Conservation (phyloP, 37 sponge, comb jelly and placozoan species). For the Hormiphora californensis region DNA sequence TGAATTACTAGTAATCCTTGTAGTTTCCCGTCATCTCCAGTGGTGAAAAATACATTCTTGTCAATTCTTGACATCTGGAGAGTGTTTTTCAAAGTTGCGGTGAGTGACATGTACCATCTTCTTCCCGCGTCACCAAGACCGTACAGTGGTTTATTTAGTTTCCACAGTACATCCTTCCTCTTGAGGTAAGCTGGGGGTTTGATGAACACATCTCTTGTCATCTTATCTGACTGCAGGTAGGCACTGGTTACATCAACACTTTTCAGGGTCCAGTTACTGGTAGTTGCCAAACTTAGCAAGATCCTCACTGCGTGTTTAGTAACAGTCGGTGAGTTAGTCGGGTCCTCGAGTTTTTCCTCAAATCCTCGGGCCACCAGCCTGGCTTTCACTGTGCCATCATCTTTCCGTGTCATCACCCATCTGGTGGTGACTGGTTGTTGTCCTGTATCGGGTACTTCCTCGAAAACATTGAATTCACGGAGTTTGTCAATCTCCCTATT, state of each 20-base stretch:
- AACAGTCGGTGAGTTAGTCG: not conserved
- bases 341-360: not conserved
- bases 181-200: conserved; percentile 23
- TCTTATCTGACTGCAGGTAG: not conserved
- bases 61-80: not conserved
- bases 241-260: not conserved
- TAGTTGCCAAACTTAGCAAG: not conserved
- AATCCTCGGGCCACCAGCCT: conserved; percentile 13
- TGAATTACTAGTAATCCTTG: conserved; percentile 1
- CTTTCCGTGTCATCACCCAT: not conserved
- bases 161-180: not conserved
- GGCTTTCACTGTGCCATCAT: not conserved
- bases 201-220: not conserved
- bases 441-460: not conserved
- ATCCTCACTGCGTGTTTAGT: not conserved
- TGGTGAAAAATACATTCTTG: not conserved
- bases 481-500: too few relatives aligned
- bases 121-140: not conserved
- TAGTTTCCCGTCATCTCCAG: not conserved
- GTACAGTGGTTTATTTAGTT: not conserved
- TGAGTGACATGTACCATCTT: conserved; percentile 10
- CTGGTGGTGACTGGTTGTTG: not conserved
- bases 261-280: not conserved
- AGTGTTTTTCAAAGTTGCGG: not conserved
- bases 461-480: not conserved